Percentiles rank a stretch among this genome's conserved stretches.
Evolutionary conservation across 2,113 vertebrate species (phyloP).

Genomic region (Toxotes jaculatrix): DNA sequence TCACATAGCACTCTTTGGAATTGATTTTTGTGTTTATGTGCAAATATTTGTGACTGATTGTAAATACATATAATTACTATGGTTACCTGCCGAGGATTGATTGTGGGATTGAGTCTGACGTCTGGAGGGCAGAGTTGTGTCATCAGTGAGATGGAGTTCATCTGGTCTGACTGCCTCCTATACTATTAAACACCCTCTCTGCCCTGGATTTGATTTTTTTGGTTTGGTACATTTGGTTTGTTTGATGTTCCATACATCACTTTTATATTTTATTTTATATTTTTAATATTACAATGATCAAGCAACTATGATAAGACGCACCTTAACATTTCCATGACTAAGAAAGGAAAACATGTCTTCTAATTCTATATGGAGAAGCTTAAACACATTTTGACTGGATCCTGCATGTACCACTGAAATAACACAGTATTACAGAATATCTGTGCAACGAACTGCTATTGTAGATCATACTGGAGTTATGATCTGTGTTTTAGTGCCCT

Average conservation of each 20-base stretch:
- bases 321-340: neutral
- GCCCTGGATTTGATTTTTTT: neutral
- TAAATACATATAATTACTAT: neutral
- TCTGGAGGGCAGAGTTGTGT: neutral
- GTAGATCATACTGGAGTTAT: neutral
- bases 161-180: neutral
- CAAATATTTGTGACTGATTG: neutral
- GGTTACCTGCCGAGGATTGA: slow-evolving; percentile 4
- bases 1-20: neutral
- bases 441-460: neutral
- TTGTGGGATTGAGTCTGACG: neutral
- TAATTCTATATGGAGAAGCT: neutral
- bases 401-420: neutral
- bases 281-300: neutral
- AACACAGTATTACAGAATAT: neutral
- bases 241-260: neutral
- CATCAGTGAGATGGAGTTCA: neutral
- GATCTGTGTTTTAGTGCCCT: slow-evolving; percentile 51
- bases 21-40: neutral
- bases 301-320: neutral
- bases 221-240: neutral
- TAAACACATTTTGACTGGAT: neutral
- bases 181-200: neutral
- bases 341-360: neutral
- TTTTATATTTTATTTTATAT: neutral